phyloP scores from a whole-genome alignment of 2,797 vertebrate genomes.

The Hippocampus kuda region DNA sequence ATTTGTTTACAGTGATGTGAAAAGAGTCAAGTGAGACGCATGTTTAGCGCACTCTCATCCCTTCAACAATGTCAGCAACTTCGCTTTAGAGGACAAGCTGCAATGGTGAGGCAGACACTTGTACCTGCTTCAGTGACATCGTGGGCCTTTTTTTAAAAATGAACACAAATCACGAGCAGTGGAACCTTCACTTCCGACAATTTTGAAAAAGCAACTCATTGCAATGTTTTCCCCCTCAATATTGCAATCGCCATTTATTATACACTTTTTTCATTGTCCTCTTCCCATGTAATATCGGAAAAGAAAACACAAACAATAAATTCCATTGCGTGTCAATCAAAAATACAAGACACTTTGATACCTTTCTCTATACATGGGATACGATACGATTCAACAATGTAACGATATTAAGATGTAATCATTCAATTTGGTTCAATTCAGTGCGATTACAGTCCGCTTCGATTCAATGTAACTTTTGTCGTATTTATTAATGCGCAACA shows the following conservation, averaged over 20 bases:
- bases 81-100: constrained; percentile 57
- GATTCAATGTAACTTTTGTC: too few species aligned
- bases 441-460: too few species aligned
- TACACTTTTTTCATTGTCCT: not conserved
- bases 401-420: too few species aligned
- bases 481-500: too few species aligned
- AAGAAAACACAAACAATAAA: too few species aligned
- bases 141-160: constrained; percentile 7
- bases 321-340: too few species aligned
- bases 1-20: constrained; percentile 59
- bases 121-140: constrained; percentile 21
- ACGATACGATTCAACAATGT: too few species aligned
- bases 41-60: constrained; percentile 30
- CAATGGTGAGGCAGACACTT: constrained; percentile 18
- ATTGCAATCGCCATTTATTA: not conserved
- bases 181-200: not conserved
- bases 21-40: constrained; percentile 38
- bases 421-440: too few species aligned
- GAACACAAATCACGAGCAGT: not conserved
- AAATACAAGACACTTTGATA: too few species aligned
- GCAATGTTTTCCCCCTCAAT: too few species aligned
- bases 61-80: constrained; percentile 56
- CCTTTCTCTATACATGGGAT: too few species aligned
- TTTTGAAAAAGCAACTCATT: too few species aligned
- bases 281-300: not conserved